These are phyloP conservation scores for Uloborus diversus DNA, from an alignment of 1,140 invertebrate species.

Conservation along the genomic window DNA sequence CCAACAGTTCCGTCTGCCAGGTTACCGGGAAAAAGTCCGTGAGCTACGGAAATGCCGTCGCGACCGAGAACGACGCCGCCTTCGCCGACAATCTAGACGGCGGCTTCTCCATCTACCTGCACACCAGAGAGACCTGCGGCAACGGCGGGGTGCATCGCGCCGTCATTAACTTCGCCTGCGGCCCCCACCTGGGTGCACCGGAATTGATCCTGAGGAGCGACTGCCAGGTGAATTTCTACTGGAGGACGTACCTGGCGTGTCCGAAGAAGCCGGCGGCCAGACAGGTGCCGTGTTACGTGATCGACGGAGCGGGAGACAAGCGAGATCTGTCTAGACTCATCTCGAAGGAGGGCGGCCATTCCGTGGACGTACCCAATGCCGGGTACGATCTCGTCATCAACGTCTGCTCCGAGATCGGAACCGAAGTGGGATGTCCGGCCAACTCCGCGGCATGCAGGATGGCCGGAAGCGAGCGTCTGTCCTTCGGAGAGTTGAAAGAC, in stretches of 20 bases:
- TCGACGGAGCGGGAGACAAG: constrained; percentile 46
- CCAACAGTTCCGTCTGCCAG: constrained; percentile 29
- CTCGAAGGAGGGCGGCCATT: constrained; percentile 18
- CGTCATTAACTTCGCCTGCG: constrained; percentile 32
- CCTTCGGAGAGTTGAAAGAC: neutral
- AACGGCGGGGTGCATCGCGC: constrained; percentile 1
- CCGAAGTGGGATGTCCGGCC: constrained; percentile 9
- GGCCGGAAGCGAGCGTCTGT: constrained; percentile 5
- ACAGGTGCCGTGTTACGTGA: constrained; percentile 54
- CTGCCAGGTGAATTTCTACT: constrained; percentile 46
- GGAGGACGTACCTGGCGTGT: constrained; percentile 57
- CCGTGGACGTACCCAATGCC: constrained; percentile 23
- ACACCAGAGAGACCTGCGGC: constrained; percentile 3
- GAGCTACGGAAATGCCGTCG: constrained; percentile 32
- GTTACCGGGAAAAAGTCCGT: constrained; percentile 1
- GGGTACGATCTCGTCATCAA: constrained; percentile 50
- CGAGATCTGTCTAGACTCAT: constrained; percentile 53
- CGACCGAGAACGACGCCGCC: neutral
- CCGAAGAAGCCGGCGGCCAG: neutral
- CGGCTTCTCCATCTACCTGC: constrained; percentile 30
- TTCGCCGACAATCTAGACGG: neutral
- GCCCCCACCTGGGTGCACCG: constrained; percentile 23
- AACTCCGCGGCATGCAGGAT: constrained; percentile 25
- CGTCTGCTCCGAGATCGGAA: constrained; percentile 43
- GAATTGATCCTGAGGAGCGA: constrained; percentile 22